A percentile compares a stretch with the other conserved stretches of the same genome.
These are phyloP conservation scores for Omphaloscelis lunosa DNA, from an alignment of 2,888 invertebrate genomes.

Conservation along the genomic window DNA sequence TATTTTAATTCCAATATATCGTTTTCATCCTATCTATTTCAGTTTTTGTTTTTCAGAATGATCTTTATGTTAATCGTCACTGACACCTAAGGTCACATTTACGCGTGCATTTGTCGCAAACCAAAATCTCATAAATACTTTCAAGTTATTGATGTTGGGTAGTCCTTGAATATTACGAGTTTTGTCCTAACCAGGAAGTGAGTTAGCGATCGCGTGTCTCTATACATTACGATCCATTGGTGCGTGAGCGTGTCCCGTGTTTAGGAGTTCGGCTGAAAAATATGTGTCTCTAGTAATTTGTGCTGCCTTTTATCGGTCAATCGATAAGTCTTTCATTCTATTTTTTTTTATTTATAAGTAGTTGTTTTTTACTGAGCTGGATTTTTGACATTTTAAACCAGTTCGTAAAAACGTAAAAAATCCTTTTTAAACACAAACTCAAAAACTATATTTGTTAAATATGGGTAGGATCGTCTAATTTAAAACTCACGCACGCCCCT, in stretches of 20 bases:
- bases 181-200: constrained; percentile 81
- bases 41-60: background rate
- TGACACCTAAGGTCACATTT: constrained; percentile 32
- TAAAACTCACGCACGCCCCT: background rate
- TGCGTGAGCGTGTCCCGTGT: constrained; percentile 77
- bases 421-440: background rate
- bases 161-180: constrained; percentile 84
- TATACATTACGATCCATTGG: constrained; percentile 73
- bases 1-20: background rate
- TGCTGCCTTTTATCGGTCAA: constrained; percentile 79
- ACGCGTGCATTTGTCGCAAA: constrained; percentile 49
- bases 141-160: constrained; percentile 73
- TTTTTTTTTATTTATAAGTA: constrained; percentile 1
- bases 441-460: background rate
- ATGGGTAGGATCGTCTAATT: background rate
- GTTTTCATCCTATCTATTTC: background rate
- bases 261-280: constrained; percentile 78
- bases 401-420: background rate
- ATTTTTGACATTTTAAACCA: background rate
- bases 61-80: background rate
- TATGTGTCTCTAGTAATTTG: constrained; percentile 71
- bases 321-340: constrained; percentile 69
- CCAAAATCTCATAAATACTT: constrained; percentile 68
- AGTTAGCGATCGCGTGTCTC: constrained; percentile 79
- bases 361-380: background rate